Evolutionary conservation across 2,888 invertebrate genomes (phyloP).

Genomic region (Orchesellides sinensis): DNA sequence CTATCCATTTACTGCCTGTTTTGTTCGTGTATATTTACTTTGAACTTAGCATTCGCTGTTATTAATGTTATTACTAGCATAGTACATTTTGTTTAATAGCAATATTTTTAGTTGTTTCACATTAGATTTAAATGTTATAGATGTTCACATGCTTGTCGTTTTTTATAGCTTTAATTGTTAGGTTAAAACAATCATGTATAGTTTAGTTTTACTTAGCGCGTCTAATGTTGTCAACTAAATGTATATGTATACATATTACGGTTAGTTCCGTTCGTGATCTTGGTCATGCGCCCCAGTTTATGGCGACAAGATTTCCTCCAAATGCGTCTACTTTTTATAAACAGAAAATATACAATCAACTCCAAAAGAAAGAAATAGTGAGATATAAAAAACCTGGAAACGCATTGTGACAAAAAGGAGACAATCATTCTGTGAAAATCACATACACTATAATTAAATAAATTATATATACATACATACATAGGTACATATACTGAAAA

Average conservation of each 20-base stretch:
- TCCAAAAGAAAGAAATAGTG: constrained; percentile 22
- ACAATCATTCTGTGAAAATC: constrained; percentile 60
- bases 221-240: background rate
- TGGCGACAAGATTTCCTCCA: background rate
- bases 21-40: background rate
- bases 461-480: constrained; percentile 17
- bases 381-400: constrained; percentile 28
- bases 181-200: background rate
- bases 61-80: background rate
- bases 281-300: too few relatives aligned
- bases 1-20: constrained; percentile 2
- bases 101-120: constrained; percentile 13
- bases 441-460: constrained; percentile 4
- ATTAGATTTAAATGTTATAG: constrained; percentile 23
- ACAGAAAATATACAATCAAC: constrained; percentile 47
- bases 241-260: background rate
- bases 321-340: constrained; percentile 1
- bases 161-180: constrained; percentile 50
- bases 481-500: constrained; percentile 11
- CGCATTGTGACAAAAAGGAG: constrained; percentile 39
- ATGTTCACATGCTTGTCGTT: constrained; percentile 48
- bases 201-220: background rate
- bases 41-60: background rate
- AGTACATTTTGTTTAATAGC: background rate
- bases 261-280: too few relatives aligned